Base-by-base conservation (phyloP, 1,140 invertebrate species). In the Aphaenogaster floridana region DNA sequence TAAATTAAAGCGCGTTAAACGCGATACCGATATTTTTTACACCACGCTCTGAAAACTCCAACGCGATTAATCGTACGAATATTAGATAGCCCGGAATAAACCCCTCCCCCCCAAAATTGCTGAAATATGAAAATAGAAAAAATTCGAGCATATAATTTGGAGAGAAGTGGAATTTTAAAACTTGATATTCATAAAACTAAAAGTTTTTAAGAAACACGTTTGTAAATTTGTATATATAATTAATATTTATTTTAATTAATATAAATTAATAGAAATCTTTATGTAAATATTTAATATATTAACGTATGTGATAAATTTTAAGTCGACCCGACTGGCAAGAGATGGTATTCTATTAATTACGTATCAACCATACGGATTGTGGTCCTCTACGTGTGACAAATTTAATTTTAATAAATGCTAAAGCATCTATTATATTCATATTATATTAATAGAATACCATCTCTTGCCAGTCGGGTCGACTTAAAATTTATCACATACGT, bases 1-100 rank as follows among this genome's bases (percentile, higher is more conserved):
- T 86, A 86, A 83, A 86, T 80, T 86, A 68, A 80, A 69, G 42
- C 85, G 39, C 63, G 78, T 63, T 69, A 59, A 86, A 84, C 45
- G 69, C 42, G 80, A 76, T 84, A 59, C 54, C 52, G 54, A 84
- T 84, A 84, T 76, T 84, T 74, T 84, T 84, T 69, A 63, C 80
- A 42, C 68, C 42, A 81, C 42, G 80, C 69, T 61, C 28, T n/a
- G 68, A 45, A 61, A 54, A 74, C 28, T 83, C 13, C 42, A 76
- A 76, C 28, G 54, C 80, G 42, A 84, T 84, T 76, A 84, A 84
- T 84, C 63, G 71, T 76, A 61, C 69, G 69, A 76, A 17, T 84
- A 84, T 48, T 74, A 59, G 54, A 54, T 74, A 74, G 15, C 42
- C 28, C 45, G 36, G 15, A 28, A 54, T 54, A 34, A 72, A 74